Conservation (phyloP, 2,113 vertebrate species). For the Podiceps cristatus region DNA sequence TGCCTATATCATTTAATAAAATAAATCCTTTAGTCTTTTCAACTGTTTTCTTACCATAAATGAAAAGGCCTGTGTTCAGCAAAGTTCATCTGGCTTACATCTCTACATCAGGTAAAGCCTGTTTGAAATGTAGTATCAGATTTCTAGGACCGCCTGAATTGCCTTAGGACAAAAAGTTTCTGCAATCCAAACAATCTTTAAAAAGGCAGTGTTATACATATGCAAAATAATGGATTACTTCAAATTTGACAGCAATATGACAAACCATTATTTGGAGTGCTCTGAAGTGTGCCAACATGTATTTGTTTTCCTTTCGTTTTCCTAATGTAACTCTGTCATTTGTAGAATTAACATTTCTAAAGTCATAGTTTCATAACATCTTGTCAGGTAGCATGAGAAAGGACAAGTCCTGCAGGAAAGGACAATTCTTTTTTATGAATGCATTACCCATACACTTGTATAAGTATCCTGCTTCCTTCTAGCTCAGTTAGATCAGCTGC, state of each 20-base stretch:
- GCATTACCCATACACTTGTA: not conserved
- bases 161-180: conserved; percentile 1
- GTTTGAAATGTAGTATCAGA: not conserved
- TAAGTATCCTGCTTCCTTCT: not conserved
- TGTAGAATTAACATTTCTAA: not conserved
- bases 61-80: not conserved
- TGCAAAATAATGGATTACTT: conserved; percentile 35
- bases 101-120: not conserved
- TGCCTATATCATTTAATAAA: conserved; percentile 3
- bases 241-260: conserved; percentile 22
- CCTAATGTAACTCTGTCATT: not conserved
- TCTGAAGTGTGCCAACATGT: not conserved
- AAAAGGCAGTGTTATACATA: not conserved
- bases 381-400: not conserved
- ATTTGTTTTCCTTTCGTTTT: not conserved
- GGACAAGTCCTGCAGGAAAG: not conserved
- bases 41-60: not conserved
- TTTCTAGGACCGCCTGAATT: not conserved
- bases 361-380: not conserved
- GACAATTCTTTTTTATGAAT: not conserved
- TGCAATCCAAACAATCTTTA: not conserved
- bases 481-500: not conserved
- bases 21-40: not conserved
- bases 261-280: not conserved
- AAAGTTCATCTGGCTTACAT: not conserved